Conservation (phyloP, 2,888 invertebrate species). For the Sinelater perroti region DNA sequence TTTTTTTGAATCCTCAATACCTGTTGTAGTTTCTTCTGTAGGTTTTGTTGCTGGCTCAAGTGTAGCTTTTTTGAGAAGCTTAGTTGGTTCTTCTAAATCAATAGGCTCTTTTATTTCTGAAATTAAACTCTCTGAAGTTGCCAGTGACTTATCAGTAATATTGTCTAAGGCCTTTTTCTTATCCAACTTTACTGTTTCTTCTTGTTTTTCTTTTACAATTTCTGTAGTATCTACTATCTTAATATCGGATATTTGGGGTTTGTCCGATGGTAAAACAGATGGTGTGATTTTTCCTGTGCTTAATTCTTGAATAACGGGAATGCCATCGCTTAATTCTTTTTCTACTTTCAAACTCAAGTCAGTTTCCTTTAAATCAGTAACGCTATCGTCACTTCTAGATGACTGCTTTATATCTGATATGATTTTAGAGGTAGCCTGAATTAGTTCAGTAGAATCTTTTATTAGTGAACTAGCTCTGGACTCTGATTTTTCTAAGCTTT, state of each 20-base stretch:
- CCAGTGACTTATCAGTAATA: background rate
- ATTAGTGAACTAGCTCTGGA: constrained; percentile 52
- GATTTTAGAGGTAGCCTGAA: constrained; percentile 56
- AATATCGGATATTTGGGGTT: no score
- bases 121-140: background rate
- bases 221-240: no score
- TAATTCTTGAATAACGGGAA: no score
- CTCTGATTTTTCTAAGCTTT: constrained; percentile 36
- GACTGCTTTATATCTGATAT: constrained; percentile 54
- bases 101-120: background rate
- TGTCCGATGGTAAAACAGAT: no score
- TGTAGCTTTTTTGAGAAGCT: no score
- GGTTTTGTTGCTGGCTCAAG: no score
- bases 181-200: background rate
- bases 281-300: no score
- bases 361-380: background rate
- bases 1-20: no score
- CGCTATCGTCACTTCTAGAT: constrained; percentile 42
- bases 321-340: background rate
- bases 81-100: background rate
- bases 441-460: constrained; percentile 55
- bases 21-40: no score
- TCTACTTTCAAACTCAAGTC: background rate
- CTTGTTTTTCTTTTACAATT: background rate
- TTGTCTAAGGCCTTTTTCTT: background rate